phyloP scores from a whole-genome alignment of 2,113 vertebrate species.

The Meles meles region DNA sequence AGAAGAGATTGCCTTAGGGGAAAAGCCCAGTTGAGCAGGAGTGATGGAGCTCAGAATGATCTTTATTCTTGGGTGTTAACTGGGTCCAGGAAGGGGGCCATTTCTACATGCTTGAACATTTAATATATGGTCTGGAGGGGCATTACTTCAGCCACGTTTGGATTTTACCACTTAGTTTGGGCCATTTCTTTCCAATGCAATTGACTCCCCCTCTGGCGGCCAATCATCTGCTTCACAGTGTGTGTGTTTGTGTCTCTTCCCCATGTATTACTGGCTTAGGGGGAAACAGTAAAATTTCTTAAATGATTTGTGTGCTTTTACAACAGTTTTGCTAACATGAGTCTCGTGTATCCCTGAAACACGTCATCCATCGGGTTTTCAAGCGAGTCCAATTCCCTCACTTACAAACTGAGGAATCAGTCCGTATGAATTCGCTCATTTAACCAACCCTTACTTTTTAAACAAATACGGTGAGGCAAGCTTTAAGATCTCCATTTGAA shows the following conservation, averaged over 20 bases:
- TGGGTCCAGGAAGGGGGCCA: neutral
- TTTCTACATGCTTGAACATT: neutral
- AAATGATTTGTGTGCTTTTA: neutral
- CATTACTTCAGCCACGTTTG: neutral
- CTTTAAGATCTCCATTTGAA: neutral
- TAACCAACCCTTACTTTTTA: neutral
- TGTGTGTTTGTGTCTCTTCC: neutral
- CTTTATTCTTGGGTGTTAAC: neutral
- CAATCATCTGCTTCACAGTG: accelerated
- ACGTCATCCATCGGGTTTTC: neutral
- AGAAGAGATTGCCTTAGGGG: neutral
- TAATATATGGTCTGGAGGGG: neutral
- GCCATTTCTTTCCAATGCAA: neutral
- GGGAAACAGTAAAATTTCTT: neutral
- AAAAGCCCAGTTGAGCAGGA: too few relatives aligned
- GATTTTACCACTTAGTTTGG: neutral
- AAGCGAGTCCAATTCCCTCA: neutral
- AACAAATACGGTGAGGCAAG: neutral
- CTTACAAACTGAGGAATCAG: neutral
- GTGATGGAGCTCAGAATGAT: neutral
- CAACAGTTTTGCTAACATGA: neutral
- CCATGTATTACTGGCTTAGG: neutral
- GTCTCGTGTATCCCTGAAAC: neutral
- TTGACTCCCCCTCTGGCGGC: neutral
- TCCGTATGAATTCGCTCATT: too few relatives aligned